Evolutionary conservation across 2,797 vertebrate genomes (phyloP), one percentile per base, ranked within the genome.

Genomic region (Lindbergichthys nudifrons): DNA sequence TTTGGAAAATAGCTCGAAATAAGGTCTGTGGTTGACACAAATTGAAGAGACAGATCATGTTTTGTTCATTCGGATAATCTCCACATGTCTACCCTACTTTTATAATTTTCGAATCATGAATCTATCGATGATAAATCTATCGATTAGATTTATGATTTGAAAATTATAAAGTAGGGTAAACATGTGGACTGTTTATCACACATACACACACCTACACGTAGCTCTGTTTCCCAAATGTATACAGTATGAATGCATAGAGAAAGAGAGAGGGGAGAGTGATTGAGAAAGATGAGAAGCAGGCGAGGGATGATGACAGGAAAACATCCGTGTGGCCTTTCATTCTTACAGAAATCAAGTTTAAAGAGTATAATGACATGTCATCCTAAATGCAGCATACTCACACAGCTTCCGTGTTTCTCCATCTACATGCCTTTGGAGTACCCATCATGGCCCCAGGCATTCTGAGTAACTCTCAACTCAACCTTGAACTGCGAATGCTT

Each of bases 321-420:
- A 10, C 60, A 54, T 36, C 60, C 1, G 4, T 52, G 70, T 73
- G 75, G 63, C 65, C 57, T 86, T 73, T 80, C 72, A 74, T 79
- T 73, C 73, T 70, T 52, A 70, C 39, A 70, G 57, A 65, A 81
- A 82, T 73, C 48, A 73, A 62, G 62, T 66, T 78, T 70, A 77
- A 81, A 58, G 54, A 30, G 45, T 56, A 47, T 73, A 75, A 75
- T 83, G 66, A 85, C 48, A 82, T 78, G 60, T 77, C 45, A 53
- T 66, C 2, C 45, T 84, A 69, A 83, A 85, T 69, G 73, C 48
- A 32, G 52, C 47, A 23, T 83, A 79, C 86, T 90, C 78, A 78
- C 60, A 78, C 68, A 3, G 45, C 63, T 57, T 57, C 61, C 62
- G 63, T 75, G 53, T 79, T 73, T 61, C 58, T 74, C 23, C 19